Evolutionary conservation across 2,888 invertebrate genomes (phyloP), one percentile per base, ranked within the genome.

Genomic region (Aphelenchoides bicaudatus): DNA sequence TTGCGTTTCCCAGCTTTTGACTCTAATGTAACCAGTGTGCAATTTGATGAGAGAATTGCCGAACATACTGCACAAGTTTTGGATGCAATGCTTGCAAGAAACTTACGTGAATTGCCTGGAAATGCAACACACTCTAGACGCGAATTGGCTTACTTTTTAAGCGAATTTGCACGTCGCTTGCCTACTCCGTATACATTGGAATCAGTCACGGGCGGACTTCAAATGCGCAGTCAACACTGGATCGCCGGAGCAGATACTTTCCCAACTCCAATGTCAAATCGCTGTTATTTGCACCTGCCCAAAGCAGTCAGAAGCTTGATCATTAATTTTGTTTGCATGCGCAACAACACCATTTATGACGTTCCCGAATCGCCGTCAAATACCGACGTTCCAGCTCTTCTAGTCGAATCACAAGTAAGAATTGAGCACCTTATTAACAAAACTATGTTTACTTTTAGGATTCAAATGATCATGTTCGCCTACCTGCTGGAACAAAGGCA

Each of bases 21-120:
- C 4, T 57, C 56, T 6, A 63, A 69, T 25, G 51, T 60, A 19
- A 57, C 62, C 0, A 61, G 58, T 19, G 73, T 73, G 5, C 71
- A 75, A 51, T 76, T 77, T 46, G 76, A 76, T 57, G 70, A 70
- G 49, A 77, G 72, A 51, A 74, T 76, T 25, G 76, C 76, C 13
- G 74, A 76, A 55, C 71, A 74, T 61, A 65, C 70, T 6, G 69
- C 67, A 1, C 65, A 70, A 16, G 71, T 76, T 1, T 39, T 76
- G 37, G 76, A 76, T 37, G 52, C 66, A 0, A 59, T 75, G 5
- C 56, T 71, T 2, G 48, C 65, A 23, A 56, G 68, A 16, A 70
- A 76, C 53, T 56, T 74, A 4, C 66, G 70, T 27, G 58, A 56
- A 4, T 52, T 76, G 6, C 59, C 66, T 3, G 76, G 77, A 34